A percentile compares a stretch with the other conserved stretches of the same genome.
Conservation (phyloP, 2,113 vertebrate genomes). For the Dicaeum eximium region DNA sequence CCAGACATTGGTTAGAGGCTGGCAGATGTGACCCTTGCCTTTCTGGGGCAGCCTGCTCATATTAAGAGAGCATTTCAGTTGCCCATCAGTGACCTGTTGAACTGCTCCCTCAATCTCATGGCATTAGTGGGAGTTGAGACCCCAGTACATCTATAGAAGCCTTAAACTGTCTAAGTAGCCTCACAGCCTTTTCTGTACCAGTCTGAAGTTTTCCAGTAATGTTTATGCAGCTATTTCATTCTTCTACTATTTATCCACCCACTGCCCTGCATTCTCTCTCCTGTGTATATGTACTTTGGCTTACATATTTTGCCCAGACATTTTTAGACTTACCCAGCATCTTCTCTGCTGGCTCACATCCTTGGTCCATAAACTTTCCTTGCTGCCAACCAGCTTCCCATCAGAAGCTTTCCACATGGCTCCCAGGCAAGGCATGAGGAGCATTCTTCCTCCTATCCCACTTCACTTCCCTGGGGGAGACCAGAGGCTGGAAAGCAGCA, state of each 20-base stretch:
- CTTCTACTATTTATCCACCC: conserved; percentile 17
- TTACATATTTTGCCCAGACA: neutral
- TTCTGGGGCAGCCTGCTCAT: neutral
- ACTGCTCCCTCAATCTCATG: neutral
- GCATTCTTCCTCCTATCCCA: neutral
- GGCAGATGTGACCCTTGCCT: neutral
- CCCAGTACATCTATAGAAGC: neutral
- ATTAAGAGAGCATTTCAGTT: neutral
- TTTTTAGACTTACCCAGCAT: conserved; percentile 23
- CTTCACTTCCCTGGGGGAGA: neutral
- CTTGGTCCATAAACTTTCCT: neutral
- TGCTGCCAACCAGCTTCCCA: conserved; percentile 30
- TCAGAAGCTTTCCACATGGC: conserved; percentile 15
- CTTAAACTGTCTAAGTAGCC: neutral
- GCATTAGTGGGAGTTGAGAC: neutral
- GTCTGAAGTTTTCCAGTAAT: conserved; percentile 2
- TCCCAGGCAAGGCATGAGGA: neutral
- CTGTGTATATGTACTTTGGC: neutral
- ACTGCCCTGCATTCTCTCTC: neutral
- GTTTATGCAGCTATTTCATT: conserved; percentile 17
- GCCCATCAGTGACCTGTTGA: neutral
- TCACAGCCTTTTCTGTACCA: neutral
- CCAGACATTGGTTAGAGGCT: neutral
- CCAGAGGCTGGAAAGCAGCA: neutral
- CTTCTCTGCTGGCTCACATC: conserved; percentile 15